phyloP scores from a whole-genome alignment of 2,797 vertebrate genomes.

The Manis javanica region DNA sequence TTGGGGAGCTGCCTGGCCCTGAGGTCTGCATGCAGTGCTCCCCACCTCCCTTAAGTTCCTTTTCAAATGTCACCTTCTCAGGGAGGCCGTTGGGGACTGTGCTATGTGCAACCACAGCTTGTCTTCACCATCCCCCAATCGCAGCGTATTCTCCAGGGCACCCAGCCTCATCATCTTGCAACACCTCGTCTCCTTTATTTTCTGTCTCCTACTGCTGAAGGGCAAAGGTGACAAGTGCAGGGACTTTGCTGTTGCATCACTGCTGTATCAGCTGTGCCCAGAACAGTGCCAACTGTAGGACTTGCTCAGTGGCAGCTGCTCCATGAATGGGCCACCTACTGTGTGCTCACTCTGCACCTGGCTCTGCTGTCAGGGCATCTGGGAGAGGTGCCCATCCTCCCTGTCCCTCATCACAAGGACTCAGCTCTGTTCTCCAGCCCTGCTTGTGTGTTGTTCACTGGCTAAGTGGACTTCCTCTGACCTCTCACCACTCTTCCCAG shows the following conservation, averaged over 20 bases:
- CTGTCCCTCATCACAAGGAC: not conserved
- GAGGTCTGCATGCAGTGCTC: rapidly evolving
- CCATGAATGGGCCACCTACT: not conserved
- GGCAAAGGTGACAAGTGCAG: not conserved
- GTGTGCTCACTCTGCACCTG: rapidly evolving
- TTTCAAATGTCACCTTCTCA: not conserved
- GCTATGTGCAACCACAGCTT: not conserved
- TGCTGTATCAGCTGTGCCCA: too few relatives aligned
- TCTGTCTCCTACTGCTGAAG: not conserved
- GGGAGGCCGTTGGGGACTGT: not conserved
- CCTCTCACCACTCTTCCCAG: not conserved
- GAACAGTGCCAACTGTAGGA: not conserved
- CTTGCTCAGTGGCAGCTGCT: not conserved
- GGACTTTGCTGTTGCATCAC: not conserved
- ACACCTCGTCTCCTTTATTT: not conserved
- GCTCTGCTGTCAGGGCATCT: not conserved
- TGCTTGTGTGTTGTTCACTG: not conserved
- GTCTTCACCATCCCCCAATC: rapidly evolving
- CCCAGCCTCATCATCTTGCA: rapidly evolving
- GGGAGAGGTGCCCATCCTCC: not conserved
- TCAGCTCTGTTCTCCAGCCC: not conserved
- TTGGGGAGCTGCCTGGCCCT: too few relatives aligned
- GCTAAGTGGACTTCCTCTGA: not conserved
- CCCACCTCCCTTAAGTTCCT: not conserved
- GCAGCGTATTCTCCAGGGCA: too few relatives aligned